phyloP scores from a whole-genome alignment of 2,888 invertebrate species.

The Drosophila melanosoma region DNA sequence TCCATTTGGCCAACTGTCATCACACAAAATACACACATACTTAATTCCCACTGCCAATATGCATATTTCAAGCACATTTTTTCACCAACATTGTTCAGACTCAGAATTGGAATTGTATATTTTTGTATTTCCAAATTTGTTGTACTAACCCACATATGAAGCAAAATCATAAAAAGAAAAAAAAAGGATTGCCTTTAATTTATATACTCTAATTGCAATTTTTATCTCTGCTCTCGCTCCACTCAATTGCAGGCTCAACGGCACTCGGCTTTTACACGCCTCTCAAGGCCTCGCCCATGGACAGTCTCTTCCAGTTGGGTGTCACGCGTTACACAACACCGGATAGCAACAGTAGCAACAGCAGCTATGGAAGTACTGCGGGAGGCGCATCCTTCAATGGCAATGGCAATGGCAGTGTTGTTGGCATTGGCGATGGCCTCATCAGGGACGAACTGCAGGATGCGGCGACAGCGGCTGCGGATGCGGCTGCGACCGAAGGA shows the following conservation, averaged over 20 bases:
- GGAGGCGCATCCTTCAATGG: slow-evolving; percentile 30
- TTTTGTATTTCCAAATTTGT: slow-evolving; percentile 3
- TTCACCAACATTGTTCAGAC: slow-evolving; percentile 34
- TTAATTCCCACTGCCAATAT: slow-evolving; percentile 30
- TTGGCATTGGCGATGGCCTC: slow-evolving; percentile 61
- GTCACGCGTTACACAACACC: slow-evolving; percentile 87
- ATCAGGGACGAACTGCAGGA: slow-evolving; percentile 47
- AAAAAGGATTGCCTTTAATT: not conserved
- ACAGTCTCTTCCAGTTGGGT: slow-evolving; percentile 91
- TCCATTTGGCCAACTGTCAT: slow-evolving; percentile 1
- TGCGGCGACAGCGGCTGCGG: slow-evolving; percentile 11
- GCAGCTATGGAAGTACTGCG: slow-evolving; percentile 49
- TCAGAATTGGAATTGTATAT: slow-evolving; percentile 2
- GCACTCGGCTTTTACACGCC: slow-evolving; percentile 94
- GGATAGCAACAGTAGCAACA: slow-evolving; percentile 52
- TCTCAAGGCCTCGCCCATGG: slow-evolving; percentile 88
- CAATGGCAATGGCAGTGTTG: slow-evolving; percentile 67
- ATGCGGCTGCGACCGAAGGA: slow-evolving; percentile 35
- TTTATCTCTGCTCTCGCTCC: too few species aligned
- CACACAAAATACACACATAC: slow-evolving; percentile 4
- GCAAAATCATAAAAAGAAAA: not conserved
- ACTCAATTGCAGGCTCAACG: slow-evolving; percentile 86
- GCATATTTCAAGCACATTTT: slow-evolving; percentile 23
- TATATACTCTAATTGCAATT: not conserved
- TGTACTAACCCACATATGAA: slow-evolving; percentile 13